These are phyloP conservation scores for Drosophila triauraria DNA, from an alignment of 1,140 invertebrate species.

Conservation along the genomic window DNA sequence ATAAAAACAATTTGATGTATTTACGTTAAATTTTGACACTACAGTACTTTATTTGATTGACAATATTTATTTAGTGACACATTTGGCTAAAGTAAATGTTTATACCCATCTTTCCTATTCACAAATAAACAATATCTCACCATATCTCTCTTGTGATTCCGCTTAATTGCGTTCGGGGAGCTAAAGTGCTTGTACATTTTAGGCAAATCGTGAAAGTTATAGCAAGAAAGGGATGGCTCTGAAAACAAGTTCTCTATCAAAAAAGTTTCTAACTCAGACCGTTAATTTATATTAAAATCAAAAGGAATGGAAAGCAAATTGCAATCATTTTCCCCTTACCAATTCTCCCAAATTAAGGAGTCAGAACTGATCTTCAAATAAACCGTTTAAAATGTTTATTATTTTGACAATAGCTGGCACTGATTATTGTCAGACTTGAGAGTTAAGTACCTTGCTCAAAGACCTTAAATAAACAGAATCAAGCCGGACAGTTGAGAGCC, in stretches of 20 bases:
- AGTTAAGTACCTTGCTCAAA: background rate
- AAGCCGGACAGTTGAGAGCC: conserved; percentile 41
- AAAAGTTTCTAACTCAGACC: background rate
- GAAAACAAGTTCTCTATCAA: background rate
- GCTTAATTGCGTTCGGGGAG: too few relatives aligned
- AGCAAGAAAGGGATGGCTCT: too few relatives aligned
- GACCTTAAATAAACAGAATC: conserved; percentile 12
- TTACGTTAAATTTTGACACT: background rate
- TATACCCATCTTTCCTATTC: too few relatives aligned
- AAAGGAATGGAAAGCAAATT: background rate
- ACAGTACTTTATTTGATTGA: background rate
- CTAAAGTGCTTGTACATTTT: too few relatives aligned
- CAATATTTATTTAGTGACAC: background rate
- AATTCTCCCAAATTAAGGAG: background rate
- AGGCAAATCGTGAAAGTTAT: too few relatives aligned
- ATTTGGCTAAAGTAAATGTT: too few relatives aligned
- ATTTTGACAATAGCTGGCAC: background rate
- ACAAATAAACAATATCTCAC: too few relatives aligned
- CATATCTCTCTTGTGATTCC: too few relatives aligned
- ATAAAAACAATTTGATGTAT: background rate
- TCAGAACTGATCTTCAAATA: background rate
- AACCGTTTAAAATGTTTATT: background rate
- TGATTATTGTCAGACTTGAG: conserved; percentile 6
- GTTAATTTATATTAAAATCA: too few relatives aligned
- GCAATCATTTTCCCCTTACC: background rate